phyloP scores from a whole-genome alignment of 2,888 invertebrate genomes.

The Fragum whitleyi region DNA sequence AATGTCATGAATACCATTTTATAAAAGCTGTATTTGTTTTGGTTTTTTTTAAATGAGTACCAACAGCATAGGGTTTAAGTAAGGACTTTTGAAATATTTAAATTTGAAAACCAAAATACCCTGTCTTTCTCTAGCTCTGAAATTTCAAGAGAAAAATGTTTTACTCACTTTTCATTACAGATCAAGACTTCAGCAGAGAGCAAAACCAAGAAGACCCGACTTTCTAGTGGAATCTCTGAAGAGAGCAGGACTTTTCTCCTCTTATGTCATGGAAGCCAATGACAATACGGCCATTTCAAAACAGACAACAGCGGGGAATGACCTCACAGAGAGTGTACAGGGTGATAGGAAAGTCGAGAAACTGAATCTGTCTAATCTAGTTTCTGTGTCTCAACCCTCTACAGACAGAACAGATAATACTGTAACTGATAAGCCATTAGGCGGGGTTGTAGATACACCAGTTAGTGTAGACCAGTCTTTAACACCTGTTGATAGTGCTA shows the following conservation, averaged over 20 bases:
- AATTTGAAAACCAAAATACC: too few species aligned
- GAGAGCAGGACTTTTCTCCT: slow-evolving; percentile 74
- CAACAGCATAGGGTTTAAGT: too few species aligned
- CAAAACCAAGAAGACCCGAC: slow-evolving; percentile 76
- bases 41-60: background rate
- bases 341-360: slow-evolving; percentile 32
- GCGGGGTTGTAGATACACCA: background rate
- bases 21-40: background rate
- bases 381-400: slow-evolving; percentile 11
- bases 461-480: background rate
- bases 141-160: too few species aligned
- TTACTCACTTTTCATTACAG: too few species aligned
- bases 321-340: background rate
- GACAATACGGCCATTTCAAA: background rate
- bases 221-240: slow-evolving; percentile 81
- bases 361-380: slow-evolving; percentile 45
- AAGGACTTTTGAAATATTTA: too few species aligned
- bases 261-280: slow-evolving; percentile 5
- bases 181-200: slow-evolving; percentile 52
- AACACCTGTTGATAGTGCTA: background rate
- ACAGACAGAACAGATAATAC: slow-evolving; percentile 14
- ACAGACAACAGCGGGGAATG: background rate
- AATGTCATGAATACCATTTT: background rate
- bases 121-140: background rate
- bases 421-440: background rate